Conservation (phyloP, 2,888 invertebrate genomes). For the Drosophila meridionalis region DNA sequence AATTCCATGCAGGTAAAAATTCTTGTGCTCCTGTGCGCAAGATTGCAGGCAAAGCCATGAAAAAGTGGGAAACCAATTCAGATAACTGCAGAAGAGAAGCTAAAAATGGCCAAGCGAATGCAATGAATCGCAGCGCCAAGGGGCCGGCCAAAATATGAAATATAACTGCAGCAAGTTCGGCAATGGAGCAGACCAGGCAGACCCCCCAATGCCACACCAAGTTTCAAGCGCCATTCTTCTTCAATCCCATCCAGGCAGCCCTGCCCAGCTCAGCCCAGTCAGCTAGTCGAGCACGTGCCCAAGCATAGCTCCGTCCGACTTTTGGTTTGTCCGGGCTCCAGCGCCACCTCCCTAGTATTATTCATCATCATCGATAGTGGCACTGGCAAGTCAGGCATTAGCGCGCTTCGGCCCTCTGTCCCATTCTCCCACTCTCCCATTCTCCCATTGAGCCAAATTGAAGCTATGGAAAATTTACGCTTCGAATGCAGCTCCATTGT, state of each 20-base stretch:
- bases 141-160: slow-evolving; percentile 64
- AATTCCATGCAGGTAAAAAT: slow-evolving; percentile 77
- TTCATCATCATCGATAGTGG: slow-evolving; percentile 65
- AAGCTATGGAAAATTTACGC: slow-evolving; percentile 60
- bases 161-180: slow-evolving; percentile 71
- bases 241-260: neutral
- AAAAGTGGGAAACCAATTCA: slow-evolving; percentile 76
- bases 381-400: slow-evolving; percentile 57
- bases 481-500: slow-evolving; percentile 62
- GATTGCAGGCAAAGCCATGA: slow-evolving; percentile 74
- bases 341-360: slow-evolving; percentile 44
- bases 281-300: slow-evolving; percentile 59
- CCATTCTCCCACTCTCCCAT: neutral
- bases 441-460: slow-evolving; percentile 39
- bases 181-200: slow-evolving; percentile 28
- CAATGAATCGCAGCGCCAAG: slow-evolving; percentile 61
- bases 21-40: slow-evolving; percentile 54
- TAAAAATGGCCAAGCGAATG: slow-evolving; percentile 52
- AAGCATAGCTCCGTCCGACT: slow-evolving; percentile 27
- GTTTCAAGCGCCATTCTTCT: neutral
- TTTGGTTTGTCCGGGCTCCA: slow-evolving; percentile 17
- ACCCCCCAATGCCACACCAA: slow-evolving; percentile 35
- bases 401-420: slow-evolving; percentile 11
- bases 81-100: slow-evolving; percentile 63
- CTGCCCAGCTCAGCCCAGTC: neutral